A percentile compares a stretch with the other conserved stretches of the same genome.
These are phyloP conservation scores for Lasius platythorax DNA, from an alignment of 2,888 invertebrate species.

Conservation along the genomic window DNA sequence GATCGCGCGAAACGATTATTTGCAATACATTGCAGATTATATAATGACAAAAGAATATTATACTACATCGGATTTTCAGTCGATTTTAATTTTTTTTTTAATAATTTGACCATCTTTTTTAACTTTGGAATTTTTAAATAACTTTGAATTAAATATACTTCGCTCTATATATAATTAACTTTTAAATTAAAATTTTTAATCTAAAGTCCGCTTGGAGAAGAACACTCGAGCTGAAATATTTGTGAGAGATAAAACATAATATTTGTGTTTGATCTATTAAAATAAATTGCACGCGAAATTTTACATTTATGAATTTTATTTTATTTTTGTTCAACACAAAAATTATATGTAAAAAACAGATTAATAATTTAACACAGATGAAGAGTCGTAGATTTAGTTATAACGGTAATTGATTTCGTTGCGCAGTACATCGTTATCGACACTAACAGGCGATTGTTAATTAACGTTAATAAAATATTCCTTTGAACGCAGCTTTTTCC, in stretches of 20 bases:
- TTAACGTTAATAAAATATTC: slow-evolving; percentile 27
- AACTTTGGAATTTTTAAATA: background rate
- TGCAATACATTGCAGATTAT: background rate
- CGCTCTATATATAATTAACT: background rate
- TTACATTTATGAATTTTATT: background rate
- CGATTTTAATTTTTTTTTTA: background rate
- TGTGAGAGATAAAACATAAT: background rate
- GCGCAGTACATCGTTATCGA: slow-evolving; percentile 17
- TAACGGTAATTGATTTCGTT: slow-evolving; percentile 25
- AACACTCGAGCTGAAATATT: background rate
- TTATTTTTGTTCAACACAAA: background rate
- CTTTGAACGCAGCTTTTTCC: slow-evolving; percentile 20
- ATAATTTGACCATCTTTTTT: background rate
- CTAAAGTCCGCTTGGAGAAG: background rate
- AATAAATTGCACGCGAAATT: slow-evolving; percentile 8
- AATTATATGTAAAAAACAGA: background rate
- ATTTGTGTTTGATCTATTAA: background rate
- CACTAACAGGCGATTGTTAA: slow-evolving; percentile 17
- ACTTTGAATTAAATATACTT: background rate
- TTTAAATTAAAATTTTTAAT: background rate
- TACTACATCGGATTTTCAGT: background rate
- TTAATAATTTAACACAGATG: background rate
- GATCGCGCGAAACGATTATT: background rate
- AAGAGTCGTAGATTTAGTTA: slow-evolving; percentile 11
- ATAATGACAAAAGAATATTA: background rate